Percentiles rank a stretch among this genome's conserved stretches.
These are phyloP conservation scores for Naso thynnoides DNA, from an alignment of 2,797 vertebrate species.

Conservation along the genomic window DNA sequence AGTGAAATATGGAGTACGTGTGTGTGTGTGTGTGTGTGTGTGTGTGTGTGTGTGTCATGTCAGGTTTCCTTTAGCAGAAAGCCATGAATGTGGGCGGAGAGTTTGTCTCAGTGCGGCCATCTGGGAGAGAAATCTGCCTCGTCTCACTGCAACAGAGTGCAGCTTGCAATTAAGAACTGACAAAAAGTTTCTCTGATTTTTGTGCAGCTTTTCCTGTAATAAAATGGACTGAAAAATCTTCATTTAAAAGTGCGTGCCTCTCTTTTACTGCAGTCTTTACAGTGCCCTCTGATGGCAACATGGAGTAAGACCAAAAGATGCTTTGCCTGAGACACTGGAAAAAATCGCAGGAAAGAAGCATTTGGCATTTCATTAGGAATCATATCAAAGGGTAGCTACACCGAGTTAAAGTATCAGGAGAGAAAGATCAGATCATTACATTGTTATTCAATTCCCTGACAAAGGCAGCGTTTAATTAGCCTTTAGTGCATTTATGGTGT, in stretches of 20 bases:
- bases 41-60: constrained; percentile 48
- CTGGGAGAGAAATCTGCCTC: constrained; percentile 59
- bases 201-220: constrained; percentile 12
- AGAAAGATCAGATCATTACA: too few relatives aligned
- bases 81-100: constrained; percentile 60
- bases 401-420: too few relatives aligned
- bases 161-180: constrained; percentile 45
- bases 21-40: constrained; percentile 8
- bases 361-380: not conserved
- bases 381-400: too few relatives aligned
- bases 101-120: constrained; percentile 60
- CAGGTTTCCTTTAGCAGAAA: constrained; percentile 41
- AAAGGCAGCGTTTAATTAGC: too few relatives aligned
- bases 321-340: not conserved
- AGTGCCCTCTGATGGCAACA: constrained; percentile 37
- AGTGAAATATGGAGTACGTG: constrained; percentile 9
- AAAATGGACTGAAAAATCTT: constrained; percentile 27
- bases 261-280: not conserved
- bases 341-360: too few relatives aligned
- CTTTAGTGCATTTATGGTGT: too few relatives aligned
- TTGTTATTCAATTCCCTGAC: too few relatives aligned
- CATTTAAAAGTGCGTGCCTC: not conserved
- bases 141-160: constrained; percentile 36
- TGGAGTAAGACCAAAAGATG: not conserved
- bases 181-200: constrained; percentile 37